Evolutionary conservation across 2,888 invertebrate genomes (phyloP).

Genomic region (Entomobrya proxima): DNA sequence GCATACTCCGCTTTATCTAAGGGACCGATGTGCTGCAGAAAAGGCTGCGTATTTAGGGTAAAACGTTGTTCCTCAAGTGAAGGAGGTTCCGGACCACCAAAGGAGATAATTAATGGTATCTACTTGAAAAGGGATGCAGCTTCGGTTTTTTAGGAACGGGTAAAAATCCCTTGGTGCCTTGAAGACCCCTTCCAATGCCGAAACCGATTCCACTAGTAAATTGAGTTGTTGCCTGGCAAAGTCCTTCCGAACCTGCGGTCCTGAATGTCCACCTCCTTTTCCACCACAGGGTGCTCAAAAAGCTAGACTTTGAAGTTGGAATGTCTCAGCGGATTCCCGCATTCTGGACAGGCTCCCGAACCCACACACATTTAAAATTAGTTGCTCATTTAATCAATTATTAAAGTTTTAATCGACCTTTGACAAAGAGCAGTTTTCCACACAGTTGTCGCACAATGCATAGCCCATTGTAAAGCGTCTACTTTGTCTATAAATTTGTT

Average conservation of each 20-base stretch:
- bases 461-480: no score
- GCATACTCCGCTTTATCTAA: constrained; percentile 87
- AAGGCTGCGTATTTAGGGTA: no score
- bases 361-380: constrained; percentile 80
- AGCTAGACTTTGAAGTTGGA: constrained; percentile 95
- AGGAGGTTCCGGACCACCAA: no score
- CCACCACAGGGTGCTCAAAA: constrained; percentile 97
- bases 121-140: no score
- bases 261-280: constrained; percentile 98
- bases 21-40: constrained; percentile 81
- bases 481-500: no score
- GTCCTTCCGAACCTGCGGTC: constrained; percentile 88
- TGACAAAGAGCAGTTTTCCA: constrained; percentile 95
- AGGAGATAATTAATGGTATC: no score
- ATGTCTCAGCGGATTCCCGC: constrained; percentile 90
- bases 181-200: no score
- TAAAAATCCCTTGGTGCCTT: no score
- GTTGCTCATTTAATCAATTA: no score
- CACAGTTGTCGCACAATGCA: constrained; percentile 97
- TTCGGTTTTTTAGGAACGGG: no score
- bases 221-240: constrained; percentile 98
- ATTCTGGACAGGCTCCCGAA: constrained; percentile 96
- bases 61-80: no score
- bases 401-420: constrained; percentile 82
- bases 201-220: no score